These are phyloP conservation scores for Gymnorhina tibicen DNA, from an alignment of 2,113 vertebrate species.

Conservation along the genomic window DNA sequence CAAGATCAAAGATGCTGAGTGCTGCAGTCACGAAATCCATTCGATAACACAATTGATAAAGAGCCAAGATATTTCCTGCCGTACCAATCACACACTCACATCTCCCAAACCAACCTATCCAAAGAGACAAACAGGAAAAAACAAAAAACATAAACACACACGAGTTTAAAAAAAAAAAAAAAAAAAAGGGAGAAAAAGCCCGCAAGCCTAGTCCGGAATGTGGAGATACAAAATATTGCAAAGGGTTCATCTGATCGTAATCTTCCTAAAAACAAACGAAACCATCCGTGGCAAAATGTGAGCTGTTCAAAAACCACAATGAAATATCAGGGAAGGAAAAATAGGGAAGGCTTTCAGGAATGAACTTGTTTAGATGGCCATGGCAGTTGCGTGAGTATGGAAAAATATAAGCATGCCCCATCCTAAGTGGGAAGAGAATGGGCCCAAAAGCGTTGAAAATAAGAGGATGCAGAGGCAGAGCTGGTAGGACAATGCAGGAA, in stretches of 20 bases:
- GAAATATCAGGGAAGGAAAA: neutral
- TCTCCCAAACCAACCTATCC: neutral
- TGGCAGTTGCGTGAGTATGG: too few species aligned
- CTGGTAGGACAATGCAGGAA: neutral
- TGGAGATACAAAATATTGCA: neutral
- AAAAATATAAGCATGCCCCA: neutral
- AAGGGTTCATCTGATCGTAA: neutral
- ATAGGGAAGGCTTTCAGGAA: neutral
- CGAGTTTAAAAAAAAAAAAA: neutral
- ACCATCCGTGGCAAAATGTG: neutral
- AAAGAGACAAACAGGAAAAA: neutral
- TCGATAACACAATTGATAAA: neutral
- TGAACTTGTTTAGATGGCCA: neutral
- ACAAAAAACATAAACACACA: neutral
- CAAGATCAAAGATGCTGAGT: neutral
- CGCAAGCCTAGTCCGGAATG: neutral
- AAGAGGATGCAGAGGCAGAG: neutral
- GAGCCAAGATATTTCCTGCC: neutral
- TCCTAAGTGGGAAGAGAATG: neutral
- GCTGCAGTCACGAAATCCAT: neutral
- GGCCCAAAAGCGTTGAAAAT: neutral
- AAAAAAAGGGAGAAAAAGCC: fast-evolving
- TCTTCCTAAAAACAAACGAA: neutral
- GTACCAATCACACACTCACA: neutral
- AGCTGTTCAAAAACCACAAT: neutral